Percentiles rank a stretch among this genome's conserved stretches.
Conservation (phyloP, 2,113 vertebrate genomes). For the Vanacampus margaritifer region DNA sequence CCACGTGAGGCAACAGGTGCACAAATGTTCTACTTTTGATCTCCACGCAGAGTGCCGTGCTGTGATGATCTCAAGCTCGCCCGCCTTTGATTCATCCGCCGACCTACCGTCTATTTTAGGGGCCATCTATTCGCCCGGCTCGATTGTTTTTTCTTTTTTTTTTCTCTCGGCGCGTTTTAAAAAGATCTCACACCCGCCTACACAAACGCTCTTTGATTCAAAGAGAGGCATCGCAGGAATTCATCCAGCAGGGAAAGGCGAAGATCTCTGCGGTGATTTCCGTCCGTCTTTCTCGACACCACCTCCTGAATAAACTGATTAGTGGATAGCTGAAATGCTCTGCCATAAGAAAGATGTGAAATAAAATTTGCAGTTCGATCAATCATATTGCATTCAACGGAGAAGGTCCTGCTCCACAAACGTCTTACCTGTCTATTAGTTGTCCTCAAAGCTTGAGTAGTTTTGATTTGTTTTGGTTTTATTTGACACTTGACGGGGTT, state of each 20-base stretch:
- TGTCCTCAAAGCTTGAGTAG: neutral
- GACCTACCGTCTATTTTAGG: conserved; percentile 34
- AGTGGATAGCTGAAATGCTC: neutral
- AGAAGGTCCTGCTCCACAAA: too few relatives aligned
- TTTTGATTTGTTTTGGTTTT: neutral
- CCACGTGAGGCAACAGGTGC: conserved; percentile 56
- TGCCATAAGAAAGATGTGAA: too few relatives aligned
- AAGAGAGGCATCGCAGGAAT: conserved; percentile 15
- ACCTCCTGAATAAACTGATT: neutral
- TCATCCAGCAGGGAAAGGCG: conserved; percentile 8
- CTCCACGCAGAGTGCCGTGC: conserved; percentile 50
- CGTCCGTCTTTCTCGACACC: neutral
- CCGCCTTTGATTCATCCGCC: conserved; percentile 66
- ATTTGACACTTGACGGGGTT: neutral
- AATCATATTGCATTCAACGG: too few relatives aligned
- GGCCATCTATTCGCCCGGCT: conserved; percentile 8
- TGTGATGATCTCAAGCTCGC: conserved; percentile 51
- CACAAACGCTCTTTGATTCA: conserved; percentile 28
- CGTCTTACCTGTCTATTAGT: too few relatives aligned
- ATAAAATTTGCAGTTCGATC: too few relatives aligned
- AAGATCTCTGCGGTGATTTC: neutral
- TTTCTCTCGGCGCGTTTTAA: conserved; percentile 3
- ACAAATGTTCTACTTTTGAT: conserved; percentile 64
- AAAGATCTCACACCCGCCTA: neutral
- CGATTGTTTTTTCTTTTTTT: too few relatives aligned